These are phyloP conservation scores for Halcyon malimbica DNA, from an alignment of 2,113 vertebrate species.

Conservation along the genomic window DNA sequence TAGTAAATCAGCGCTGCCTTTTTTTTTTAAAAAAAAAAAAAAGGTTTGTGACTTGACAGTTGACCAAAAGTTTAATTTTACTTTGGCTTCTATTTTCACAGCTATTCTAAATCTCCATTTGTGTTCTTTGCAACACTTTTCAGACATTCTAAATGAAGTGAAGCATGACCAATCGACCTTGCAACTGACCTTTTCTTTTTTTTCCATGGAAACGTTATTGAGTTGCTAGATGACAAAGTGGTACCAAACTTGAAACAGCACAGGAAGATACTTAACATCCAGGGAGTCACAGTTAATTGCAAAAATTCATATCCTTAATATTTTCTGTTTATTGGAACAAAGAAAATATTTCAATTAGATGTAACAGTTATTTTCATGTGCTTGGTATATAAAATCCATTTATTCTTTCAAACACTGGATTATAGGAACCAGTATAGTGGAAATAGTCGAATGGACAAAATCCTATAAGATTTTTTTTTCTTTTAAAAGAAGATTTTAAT, in stretches of 20 bases:
- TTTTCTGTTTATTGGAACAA: background rate
- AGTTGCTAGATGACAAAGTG: background rate
- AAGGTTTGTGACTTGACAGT: constrained; percentile 5
- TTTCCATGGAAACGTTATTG: constrained; percentile 12
- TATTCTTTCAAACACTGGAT: background rate
- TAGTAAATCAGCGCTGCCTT: constrained; percentile 12
- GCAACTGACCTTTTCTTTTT: constrained; percentile 12
- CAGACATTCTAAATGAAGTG: constrained; percentile 19
- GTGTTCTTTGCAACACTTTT: constrained; percentile 11
- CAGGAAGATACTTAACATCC: background rate
- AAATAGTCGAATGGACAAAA: background rate
- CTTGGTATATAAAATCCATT: background rate
- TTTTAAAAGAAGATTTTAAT: background rate
- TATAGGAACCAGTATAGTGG: background rate
- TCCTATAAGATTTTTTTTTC: background rate
- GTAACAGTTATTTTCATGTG: background rate
- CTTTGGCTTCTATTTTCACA: constrained; percentile 25
- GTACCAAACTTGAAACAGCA: constrained; percentile 7
- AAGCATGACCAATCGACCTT: background rate
- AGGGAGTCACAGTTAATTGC: background rate
- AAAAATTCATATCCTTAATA: background rate
- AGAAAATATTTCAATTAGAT: background rate
- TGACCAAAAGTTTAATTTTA: background rate
- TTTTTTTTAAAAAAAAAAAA: background rate
- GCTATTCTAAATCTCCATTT: constrained; percentile 10